Conservation (phyloP, 2,113 vertebrate species). For the Tinamus guttatus region DNA sequence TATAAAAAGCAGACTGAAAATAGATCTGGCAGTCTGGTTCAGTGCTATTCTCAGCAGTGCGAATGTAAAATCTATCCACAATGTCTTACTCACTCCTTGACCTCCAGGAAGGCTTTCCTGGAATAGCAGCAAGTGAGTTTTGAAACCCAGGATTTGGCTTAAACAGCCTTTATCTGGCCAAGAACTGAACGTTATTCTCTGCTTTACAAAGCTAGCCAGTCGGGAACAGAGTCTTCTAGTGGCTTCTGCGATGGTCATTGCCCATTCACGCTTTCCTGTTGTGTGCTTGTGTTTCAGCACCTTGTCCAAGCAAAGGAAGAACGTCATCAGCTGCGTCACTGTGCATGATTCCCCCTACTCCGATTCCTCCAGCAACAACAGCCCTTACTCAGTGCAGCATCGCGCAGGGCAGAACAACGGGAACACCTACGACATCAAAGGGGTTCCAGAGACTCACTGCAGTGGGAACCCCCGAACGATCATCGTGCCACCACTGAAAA, state of each 20-base stretch:
- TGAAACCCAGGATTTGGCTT: slow-evolving; percentile 12
- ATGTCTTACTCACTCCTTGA: slow-evolving; percentile 56
- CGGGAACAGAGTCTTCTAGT: fast-evolving
- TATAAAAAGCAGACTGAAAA: slow-evolving; percentile 62
- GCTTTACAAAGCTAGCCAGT: fast-evolving
- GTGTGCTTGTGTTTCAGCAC: slow-evolving; percentile 79
- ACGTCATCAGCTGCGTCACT: slow-evolving; percentile 98
- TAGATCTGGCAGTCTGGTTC: slow-evolving; percentile 61
- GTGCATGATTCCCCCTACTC: slow-evolving; percentile 97
- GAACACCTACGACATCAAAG: slow-evolving; percentile 88
- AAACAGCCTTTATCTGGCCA: background rate
- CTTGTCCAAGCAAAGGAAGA: slow-evolving; percentile 95
- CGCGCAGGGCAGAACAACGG: slow-evolving; percentile 78
- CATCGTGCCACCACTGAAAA: slow-evolving; percentile 96
- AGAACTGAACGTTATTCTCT: background rate
- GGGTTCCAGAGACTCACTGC: slow-evolving; percentile 87
- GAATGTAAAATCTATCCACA: slow-evolving; percentile 38
- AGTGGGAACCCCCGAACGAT: slow-evolving; percentile 91
- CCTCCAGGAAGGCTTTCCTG: slow-evolving; percentile 54
- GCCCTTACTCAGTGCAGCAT: slow-evolving; percentile 88
- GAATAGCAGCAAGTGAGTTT: slow-evolving; percentile 47
- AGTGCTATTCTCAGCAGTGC: slow-evolving; percentile 54
- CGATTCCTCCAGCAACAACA: slow-evolving; percentile 93
- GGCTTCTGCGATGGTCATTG: fast-evolving
- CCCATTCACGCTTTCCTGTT: slow-evolving; percentile 10